Evolutionary conservation across 2,888 invertebrate species (phyloP), one percentile per base, ranked within the genome.

Genomic region (Leptinotarsa tumamoca): DNA sequence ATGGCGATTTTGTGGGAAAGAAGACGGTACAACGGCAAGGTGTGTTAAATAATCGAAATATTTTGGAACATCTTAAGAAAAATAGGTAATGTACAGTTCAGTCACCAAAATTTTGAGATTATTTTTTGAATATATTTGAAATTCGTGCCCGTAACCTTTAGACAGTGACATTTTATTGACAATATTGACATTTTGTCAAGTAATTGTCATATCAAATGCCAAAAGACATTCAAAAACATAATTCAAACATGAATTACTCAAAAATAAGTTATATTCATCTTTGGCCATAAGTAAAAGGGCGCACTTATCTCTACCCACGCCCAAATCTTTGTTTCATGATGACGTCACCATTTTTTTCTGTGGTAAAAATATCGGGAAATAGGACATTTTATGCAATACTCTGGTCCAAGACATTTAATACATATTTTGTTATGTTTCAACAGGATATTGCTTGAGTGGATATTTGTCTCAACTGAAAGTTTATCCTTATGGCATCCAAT

Each of bases 181-280:
- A 79, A 79, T 79, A 79, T 79, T 79, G 79, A 79, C 79, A 79
- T 75, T 79, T 79, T 79, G 79, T 79, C 79, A 79, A 75, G 77
- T 77, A 79, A 77, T 79, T 79, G 79, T 79, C 79, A 79, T 74
- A 79, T 79, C 77, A 79, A 79, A 79, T 71, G 79, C 79, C 79
- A 79, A 79, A 79, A 75, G 77, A 77, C 77, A 68, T 73, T 77
- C 73, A 79, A 72, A 79, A 79, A 79, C 77, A 75, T 58, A 75
- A 71, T 77, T 77, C 58, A 72, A 72, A 68, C 63, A 70, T 73
- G 49, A 76, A 71, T 74, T 43, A 27, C 27, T 54, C 33, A 66
- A 58, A 68, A 52, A 27, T 33, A 67, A 68, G 52, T 58, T 27
- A 69, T 54, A 74, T 78, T 74, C 72, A 72, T 56, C 51, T 72